phyloP scores from a whole-genome alignment of 2,113 vertebrate species.

The Cheirogaleus medius region DNA sequence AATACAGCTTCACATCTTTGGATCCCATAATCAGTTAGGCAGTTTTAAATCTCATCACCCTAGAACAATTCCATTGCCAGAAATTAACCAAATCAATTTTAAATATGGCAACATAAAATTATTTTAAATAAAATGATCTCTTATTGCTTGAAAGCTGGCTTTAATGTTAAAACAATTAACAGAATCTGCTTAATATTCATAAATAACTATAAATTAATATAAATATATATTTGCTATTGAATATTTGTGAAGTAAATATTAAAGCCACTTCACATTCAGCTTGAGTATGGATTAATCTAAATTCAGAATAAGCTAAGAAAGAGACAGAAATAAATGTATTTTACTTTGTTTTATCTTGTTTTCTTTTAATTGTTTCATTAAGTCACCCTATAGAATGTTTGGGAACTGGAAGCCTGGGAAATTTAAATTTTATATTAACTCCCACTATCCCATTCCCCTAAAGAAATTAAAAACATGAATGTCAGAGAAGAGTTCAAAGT shows the following conservation, averaged over 20 bases:
- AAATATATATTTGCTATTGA: neutral
- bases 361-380: neutral
- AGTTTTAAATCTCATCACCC: neutral
- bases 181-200: neutral
- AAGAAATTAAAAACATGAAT: neutral
- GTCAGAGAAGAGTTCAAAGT: neutral
- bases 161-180: neutral
- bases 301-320: neutral
- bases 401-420: neutral
- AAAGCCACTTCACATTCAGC: neutral
- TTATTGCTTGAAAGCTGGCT: constrained; percentile 25
- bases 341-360: neutral
- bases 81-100: neutral
- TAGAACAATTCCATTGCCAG: neutral
- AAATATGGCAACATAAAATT: constrained; percentile 1
- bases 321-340: neutral
- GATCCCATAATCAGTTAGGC: neutral
- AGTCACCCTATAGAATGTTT: neutral
- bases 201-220: neutral
- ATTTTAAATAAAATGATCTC: neutral
- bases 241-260: neutral
- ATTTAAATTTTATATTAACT: neutral
- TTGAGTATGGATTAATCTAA: neutral
- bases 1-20: neutral
- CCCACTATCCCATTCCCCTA: neutral